Percentiles rank a stretch among this genome's conserved stretches.
Evolutionary conservation across 2,888 invertebrate species (phyloP).

Genomic region (Latrodectus hesperus): DNA sequence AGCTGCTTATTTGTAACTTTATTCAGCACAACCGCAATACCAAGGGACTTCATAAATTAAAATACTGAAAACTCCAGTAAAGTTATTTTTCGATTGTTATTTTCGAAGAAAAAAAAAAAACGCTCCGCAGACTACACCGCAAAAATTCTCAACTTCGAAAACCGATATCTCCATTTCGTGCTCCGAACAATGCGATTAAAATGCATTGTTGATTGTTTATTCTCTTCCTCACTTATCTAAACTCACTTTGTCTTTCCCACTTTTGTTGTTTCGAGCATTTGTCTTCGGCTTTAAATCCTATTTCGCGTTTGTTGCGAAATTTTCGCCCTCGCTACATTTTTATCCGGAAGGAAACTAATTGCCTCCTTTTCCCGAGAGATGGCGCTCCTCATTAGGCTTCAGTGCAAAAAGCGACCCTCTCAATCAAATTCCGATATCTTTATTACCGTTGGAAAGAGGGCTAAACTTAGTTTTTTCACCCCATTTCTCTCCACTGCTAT

Average conservation of each 20-base stretch:
- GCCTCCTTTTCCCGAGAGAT: constrained; percentile 26
- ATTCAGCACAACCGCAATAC: background rate
- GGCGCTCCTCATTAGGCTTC: constrained; percentile 19
- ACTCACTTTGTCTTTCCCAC: too few relatives aligned
- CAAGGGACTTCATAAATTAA: constrained; percentile 32
- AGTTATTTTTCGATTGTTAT: background rate
- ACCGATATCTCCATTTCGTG: constrained; percentile 26
- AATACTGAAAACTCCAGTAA: constrained; percentile 20
- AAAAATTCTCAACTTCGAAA: constrained; percentile 8
- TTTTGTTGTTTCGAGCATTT: background rate
- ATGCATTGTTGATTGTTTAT: constrained; percentile 41
- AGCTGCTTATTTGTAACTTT: background rate
- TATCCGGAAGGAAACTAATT: constrained; percentile 47
- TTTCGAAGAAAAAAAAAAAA: background rate
- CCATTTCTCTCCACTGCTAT: background rate
- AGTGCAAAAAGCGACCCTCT: background rate
- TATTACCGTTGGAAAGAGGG: constrained; percentile 24
- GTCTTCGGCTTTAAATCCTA: constrained; percentile 19
- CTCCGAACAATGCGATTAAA: constrained; percentile 30
- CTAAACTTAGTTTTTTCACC: background rate
- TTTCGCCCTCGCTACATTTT: constrained; percentile 37
- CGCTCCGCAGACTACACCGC: background rate
- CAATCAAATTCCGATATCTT: constrained; percentile 54
- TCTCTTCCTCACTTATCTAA: constrained; percentile 10
- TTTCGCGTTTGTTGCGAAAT: constrained; percentile 9